Percentiles rank a stretch among this genome's conserved stretches.
These are phyloP conservation scores for Apus apus DNA, from an alignment of 2,113 vertebrate genomes.

Conservation along the genomic window DNA sequence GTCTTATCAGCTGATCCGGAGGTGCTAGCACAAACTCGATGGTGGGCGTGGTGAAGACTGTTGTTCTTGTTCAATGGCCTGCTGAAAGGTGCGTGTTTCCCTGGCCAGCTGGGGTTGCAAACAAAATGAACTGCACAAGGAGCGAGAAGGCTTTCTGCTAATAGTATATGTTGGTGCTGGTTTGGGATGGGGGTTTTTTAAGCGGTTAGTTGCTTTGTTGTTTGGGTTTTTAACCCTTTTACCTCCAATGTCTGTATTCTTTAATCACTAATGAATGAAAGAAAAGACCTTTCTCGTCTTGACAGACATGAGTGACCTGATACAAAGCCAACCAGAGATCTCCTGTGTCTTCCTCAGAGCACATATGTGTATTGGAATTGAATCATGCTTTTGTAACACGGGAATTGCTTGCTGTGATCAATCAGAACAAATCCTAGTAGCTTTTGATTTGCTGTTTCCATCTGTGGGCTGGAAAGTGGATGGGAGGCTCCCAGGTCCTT, in stretches of 20 bases:
- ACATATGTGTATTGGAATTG: not conserved
- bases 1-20: constrained; percentile 23
- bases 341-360: not conserved
- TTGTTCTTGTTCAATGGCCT: not conserved
- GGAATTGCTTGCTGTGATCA: not conserved
- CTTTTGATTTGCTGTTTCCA: not conserved
- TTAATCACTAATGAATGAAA: not conserved
- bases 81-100: not conserved
- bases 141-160: not conserved
- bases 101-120: not conserved
- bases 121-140: not conserved
- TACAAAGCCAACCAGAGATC: not conserved
- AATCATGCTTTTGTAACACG: not conserved
- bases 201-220: not conserved
- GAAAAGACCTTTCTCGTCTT: not conserved
- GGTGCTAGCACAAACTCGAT: not conserved
- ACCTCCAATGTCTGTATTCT: not conserved
- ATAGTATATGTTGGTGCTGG: accelerated
- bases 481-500: not conserved
- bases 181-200: not conserved
- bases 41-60: not conserved
- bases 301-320: not conserved
- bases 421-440: not conserved
- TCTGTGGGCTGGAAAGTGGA: not conserved
- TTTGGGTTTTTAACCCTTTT: not conserved